Evolutionary conservation across 2,888 invertebrate species (phyloP), one percentile per base, ranked within the genome.

Genomic region (Scrobipalpa costella): DNA sequence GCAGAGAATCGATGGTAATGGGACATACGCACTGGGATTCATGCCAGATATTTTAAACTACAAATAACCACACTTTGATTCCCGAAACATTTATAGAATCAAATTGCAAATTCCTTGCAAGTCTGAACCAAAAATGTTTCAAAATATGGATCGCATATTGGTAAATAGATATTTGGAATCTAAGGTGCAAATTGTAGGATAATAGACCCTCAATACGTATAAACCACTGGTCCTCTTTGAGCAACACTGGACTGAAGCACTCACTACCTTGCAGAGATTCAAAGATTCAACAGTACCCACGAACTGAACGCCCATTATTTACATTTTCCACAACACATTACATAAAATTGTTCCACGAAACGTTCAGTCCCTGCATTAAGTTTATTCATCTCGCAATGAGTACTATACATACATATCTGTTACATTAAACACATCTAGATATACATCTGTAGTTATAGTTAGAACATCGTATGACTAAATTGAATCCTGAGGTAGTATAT

Each of bases 401-500:
- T 70, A 72, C 69, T 70, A 73, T 64, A 72, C 67, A 74, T 63
- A 73, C 68, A 21, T 52, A 67, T 67, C 69, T 72, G 68, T 69
- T 68, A 67, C 61, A 69, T 68, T 65, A 66, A 64, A 70, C 64
- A 72, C 66, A 71, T 72, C 71, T 71, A 76, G 72, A 71, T 72
- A 73, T 76, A 78, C 68, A 76, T 78, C 72, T 71, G 78, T 74
- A 75, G 72, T 78, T 73, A 75, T 74, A 77, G 65, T 76, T 75
- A 57, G 64, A 67, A 69, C 72, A 76, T 75, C 73, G 74, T 78
- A 73, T 79, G 74, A 81, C 81, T 81, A 76, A 80, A 72, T 84
- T 90, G 92, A 92, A 92, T 88, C 89, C 89, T 90, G 92, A 92
- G 92, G 92, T 92, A 92, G 92, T 78, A 83, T 85, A 85, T 90